Evolutionary conservation across 1,140 invertebrate species (phyloP), one percentile per base, ranked within the genome.

Genomic region (Camponotus floridanus): DNA sequence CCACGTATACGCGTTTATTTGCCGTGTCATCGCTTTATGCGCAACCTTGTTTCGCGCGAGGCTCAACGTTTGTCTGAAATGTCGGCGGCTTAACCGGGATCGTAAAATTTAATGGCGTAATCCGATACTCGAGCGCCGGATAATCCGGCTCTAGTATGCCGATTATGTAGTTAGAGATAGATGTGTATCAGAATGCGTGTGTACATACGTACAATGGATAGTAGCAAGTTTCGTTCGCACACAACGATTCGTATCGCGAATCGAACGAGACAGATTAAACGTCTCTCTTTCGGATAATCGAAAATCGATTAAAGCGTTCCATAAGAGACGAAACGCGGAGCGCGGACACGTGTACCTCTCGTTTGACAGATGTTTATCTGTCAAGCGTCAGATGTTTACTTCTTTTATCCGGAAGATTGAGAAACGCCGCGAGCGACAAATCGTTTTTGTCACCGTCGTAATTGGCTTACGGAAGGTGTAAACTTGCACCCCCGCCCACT

Each of bases 361-460:
- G 61, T 13, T 13, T 11, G 21, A 48, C n/a, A 21, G 39, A 68
- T 68, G 11, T 21, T 45, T 45, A n/a, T 59, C 21, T 7, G 55
- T 21, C 55, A 33, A 51, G 15, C 8, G 48, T 71, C 26, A 42
- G 76, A 8, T 51, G 45, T 11, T 51, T 64, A 62, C 11, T 39
- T 55, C 55, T 55, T 6, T 13, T 45, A 73, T 61, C 39, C 18
- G 36, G 26, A 36, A 57, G 55, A 18, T 83, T 73, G 68, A 45
- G 36, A 62, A 21, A 74, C 68, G 11, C 39, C 33, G 48, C 5
- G 79, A 33, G 5, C 33, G 3, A 13, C 36, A 39, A 39, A 55
- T 73, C 79, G 42, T 61, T 74, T 81, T 83, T 73, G 73, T 74
- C 79, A 55, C 42, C 55, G 45, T 61, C 42, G n/a, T 81, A 73